Evolutionary conservation across 2,113 vertebrate species (phyloP).

Genomic region (Odontophorus gujanensis): DNA sequence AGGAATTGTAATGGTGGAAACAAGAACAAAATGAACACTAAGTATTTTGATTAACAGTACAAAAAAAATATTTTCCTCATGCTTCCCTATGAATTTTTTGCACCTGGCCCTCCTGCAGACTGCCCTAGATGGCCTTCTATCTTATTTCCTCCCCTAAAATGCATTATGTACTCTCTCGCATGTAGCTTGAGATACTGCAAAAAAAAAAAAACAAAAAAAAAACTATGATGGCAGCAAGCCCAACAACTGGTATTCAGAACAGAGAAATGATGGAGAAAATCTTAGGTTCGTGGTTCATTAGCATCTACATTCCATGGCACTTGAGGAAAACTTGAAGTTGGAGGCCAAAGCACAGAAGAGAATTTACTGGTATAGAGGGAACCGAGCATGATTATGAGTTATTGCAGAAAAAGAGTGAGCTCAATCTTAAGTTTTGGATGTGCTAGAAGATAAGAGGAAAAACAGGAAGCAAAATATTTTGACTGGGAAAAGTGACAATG

Average conservation of each 20-base stretch:
- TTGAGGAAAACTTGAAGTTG: neutral
- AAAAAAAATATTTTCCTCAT: neutral
- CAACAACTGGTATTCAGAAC: neutral
- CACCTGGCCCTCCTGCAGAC: neutral
- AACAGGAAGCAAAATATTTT: neutral
- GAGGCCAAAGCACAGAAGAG: neutral
- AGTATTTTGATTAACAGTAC: neutral
- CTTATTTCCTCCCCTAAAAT: neutral
- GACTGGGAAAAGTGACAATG: rapidly evolving
- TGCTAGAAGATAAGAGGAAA: neutral
- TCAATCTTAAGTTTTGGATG: neutral
- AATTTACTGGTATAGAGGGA: neutral
- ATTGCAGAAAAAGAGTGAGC: neutral
- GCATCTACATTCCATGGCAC: neutral
- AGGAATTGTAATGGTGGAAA: neutral
- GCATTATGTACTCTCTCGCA: neutral
- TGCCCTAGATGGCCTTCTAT: neutral
- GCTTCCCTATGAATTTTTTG: neutral
- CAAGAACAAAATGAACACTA: neutral
- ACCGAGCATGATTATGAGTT: neutral
- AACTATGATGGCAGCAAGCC: rapidly evolving
- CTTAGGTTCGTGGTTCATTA: neutral
- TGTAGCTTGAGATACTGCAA: neutral
- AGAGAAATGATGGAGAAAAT: neutral
- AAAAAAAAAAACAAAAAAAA: neutral